phyloP scores from a whole-genome alignment of 2,113 vertebrate genomes.

The Nesogale talazaci region DNA sequence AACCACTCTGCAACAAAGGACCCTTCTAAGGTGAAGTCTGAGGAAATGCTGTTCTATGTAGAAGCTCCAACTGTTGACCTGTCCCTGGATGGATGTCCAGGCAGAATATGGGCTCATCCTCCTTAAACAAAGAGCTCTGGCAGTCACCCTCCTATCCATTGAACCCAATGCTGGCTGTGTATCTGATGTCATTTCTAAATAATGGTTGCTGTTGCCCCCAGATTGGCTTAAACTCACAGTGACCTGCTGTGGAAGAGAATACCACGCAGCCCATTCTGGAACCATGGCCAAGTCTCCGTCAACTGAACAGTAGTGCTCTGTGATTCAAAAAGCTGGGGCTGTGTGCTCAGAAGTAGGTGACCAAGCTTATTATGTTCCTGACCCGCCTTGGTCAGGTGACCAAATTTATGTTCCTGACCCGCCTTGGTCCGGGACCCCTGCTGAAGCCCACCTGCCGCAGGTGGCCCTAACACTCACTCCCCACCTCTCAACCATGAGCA shows the following conservation, averaged over 20 bases:
- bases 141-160: fast-evolving
- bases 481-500: too few species aligned
- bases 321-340: not conserved
- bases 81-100: not conserved
- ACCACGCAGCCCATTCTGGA: not conserved
- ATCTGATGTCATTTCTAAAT: not conserved
- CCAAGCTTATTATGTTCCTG: not conserved
- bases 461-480: not conserved
- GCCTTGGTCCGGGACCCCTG: not conserved
- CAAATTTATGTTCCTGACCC: too few species aligned
- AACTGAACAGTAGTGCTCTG: not conserved
- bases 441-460: not conserved
- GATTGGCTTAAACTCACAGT: not conserved
- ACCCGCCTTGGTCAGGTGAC: not conserved
- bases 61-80: fast-evolving
- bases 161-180: not conserved
- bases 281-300: not conserved
- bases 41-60: not conserved
- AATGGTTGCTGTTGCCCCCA: not conserved
- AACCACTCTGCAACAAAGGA: too few species aligned
- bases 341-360: not conserved
- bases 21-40: too few species aligned
- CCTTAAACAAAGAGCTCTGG: not conserved
- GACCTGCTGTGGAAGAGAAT: not conserved
- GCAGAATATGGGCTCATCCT: fast-evolving